A percentile compares a stretch with the other conserved stretches of the same genome.
Evolutionary conservation across 2,888 invertebrate genomes (phyloP).

Genomic region (Drosophila pseudotakahashii): DNA sequence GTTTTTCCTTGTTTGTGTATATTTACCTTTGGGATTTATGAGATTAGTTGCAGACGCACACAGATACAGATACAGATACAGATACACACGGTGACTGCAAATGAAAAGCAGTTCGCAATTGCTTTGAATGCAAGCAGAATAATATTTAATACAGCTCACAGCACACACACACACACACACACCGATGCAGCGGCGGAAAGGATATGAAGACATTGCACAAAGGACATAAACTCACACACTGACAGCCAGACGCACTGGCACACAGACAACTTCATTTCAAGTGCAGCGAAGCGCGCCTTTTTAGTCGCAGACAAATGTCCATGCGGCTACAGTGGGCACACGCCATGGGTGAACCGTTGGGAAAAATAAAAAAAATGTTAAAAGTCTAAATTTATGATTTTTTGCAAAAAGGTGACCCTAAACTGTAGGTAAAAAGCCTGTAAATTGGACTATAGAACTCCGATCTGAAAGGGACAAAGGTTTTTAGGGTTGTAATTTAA

Average conservation of each 20-base stretch:
- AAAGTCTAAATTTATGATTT: no score
- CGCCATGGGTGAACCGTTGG: neutral
- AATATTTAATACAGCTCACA: slow-evolving; percentile 68
- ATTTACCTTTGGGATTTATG: slow-evolving; percentile 78
- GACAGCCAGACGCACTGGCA: slow-evolving; percentile 26
- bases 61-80: slow-evolving; percentile 6
- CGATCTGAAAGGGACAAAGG: no score
- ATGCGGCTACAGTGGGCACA: slow-evolving; percentile 27
- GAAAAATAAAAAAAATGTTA: neutral
- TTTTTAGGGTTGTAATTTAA: no score
- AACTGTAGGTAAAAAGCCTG: neutral
- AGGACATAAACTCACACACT: slow-evolving; percentile 16
- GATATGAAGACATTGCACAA: neutral
- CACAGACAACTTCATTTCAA: slow-evolving; percentile 53
- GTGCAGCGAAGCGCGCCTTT: slow-evolving; percentile 62
- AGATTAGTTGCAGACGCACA: slow-evolving; percentile 67
- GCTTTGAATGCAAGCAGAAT: slow-evolving; percentile 60
- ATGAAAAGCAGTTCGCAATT: slow-evolving; percentile 67
- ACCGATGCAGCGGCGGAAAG: slow-evolving; percentile 10
- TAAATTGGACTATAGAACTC: no score
- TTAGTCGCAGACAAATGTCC: slow-evolving; percentile 49
- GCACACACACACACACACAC: slow-evolving; percentile 52
- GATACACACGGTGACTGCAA: slow-evolving; percentile 54
- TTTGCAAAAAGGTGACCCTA: neutral
- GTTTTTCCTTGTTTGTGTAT: slow-evolving; percentile 67